These are phyloP conservation scores for Mesoclemmys tuberculata DNA, from an alignment of 2,113 vertebrate species.

Conservation along the genomic window DNA sequence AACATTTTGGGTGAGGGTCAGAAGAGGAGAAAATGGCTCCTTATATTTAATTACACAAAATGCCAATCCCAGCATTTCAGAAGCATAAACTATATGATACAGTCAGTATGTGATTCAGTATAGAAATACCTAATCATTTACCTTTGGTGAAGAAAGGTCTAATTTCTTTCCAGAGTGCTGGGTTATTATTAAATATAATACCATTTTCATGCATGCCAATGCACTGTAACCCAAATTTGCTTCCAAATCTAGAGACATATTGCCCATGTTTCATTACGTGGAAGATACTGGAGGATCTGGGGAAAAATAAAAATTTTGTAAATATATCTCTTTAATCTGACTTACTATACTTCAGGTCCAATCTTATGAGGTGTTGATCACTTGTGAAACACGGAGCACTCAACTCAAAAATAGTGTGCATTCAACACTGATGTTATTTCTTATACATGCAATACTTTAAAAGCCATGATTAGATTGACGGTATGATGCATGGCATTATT, in stretches of 20 bases:
- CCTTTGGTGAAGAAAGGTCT: constrained; percentile 92
- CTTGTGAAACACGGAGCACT: not conserved
- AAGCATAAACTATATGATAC: rapidly evolving
- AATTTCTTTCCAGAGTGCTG: constrained; percentile 86
- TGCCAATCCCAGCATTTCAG: not conserved
- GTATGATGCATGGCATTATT: not conserved
- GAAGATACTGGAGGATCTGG: constrained; percentile 88
- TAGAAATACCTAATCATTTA: constrained; percentile 28
- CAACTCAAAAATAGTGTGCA: not conserved
- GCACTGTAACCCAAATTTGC: constrained; percentile 87
- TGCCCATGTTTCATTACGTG: constrained; percentile 89
- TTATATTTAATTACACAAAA: not conserved
- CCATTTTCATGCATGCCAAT: constrained; percentile 94
- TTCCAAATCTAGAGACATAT: constrained; percentile 89
- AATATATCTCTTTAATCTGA: not conserved
- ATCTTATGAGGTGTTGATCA: not conserved
- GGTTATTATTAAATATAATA: constrained; percentile 93
- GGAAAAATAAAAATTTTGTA: not conserved
- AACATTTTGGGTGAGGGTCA: not conserved
- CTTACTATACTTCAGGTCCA: not conserved
- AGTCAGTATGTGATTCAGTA: rapidly evolving
- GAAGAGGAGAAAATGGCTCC: not conserved
- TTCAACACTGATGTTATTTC: not conserved
- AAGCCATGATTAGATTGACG: not conserved
- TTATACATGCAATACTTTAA: not conserved